Base-by-base conservation (phyloP, 2,797 vertebrate species). In the Lepilemur septentrionalis region DNA sequence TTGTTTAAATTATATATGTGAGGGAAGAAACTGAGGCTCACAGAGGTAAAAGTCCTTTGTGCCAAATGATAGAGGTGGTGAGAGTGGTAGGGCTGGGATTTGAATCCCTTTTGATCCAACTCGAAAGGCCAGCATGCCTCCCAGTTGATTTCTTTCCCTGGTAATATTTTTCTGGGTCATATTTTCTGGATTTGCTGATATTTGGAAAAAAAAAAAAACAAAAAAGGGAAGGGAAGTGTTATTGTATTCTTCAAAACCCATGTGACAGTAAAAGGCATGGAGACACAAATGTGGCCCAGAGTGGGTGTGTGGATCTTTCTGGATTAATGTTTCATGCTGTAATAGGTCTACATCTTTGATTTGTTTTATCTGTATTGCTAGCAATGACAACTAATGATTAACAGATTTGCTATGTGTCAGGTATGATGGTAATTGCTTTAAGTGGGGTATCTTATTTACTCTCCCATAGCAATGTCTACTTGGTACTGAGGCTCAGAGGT, bases 181-280 rank as follows among this genome's bases (percentile, higher is more conserved):
- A 41, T 78, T 83, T 94, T 38, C 82, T 88, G 48, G 52, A 65
- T 94, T 94, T 91, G 20, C 46, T 88, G 15, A 52, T 79, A 59
- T 57, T 50, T 69, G 86, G 23, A 55, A 55, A 9, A 52, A 57
- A 55, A 55, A 9, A 52, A 57, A 23, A 55, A n/a, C 8, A 67
- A 82, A 75, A 82, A 48, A 61, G 17, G 13, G 63, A 59, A 1
- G 55, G 50, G 82, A 88, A 93, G 65, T 8, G 17, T 84, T 84
- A 65, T 43, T 18, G 10, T 63, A 55, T 17, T 67, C 85, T 90
- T 81, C 65, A 93, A 91, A 86, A 81, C 76, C 9, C 7, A 50
- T 43, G 75, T 83, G 63, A 70, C 57, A 72, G 8, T 43, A 65
- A 92, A 41, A 13, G 88, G 5, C 28, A 50, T 78, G 28, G 55